phyloP scores from a whole-genome alignment of 2,797 vertebrate genomes.

The Etheostoma nigrum region DNA sequence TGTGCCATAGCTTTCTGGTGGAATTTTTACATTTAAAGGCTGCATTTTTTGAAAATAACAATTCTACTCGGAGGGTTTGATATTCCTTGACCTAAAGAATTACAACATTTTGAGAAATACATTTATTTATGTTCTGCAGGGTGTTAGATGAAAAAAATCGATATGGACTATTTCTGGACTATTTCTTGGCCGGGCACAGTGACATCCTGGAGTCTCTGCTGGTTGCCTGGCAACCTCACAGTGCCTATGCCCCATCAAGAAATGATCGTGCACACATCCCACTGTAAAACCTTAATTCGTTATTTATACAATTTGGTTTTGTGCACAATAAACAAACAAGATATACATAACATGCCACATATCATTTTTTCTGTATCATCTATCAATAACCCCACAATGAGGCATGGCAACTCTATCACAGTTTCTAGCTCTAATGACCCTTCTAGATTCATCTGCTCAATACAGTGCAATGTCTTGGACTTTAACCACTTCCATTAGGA shows the following conservation, averaged over 20 bases:
- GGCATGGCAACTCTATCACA: background rate
- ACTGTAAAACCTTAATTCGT: background rate
- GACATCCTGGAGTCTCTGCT: conserved; percentile 15
- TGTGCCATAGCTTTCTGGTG: background rate
- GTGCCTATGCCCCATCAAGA: background rate
- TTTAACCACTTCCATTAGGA: conserved; percentile 28
- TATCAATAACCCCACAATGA: conserved; percentile 21
- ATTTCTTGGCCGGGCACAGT: conserved; percentile 20
- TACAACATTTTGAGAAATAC: background rate
- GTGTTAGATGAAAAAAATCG: conserved; percentile 17
- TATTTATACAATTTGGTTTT: background rate
- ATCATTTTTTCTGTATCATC: conserved; percentile 2
- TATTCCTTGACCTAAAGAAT: background rate
- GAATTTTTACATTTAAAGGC: background rate
- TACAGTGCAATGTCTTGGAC: conserved; percentile 2
- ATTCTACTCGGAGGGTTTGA: background rate
- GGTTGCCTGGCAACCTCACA: conserved; percentile 48
- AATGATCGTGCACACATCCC: conserved; percentile 5
- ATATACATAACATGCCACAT: background rate
- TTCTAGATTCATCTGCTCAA: conserved; percentile 5
- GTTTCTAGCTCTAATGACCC: conserved; percentile 24
- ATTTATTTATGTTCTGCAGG: conserved; percentile 4
- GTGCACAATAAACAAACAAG: conserved; percentile 3
- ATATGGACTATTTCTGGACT: conserved; percentile 46
- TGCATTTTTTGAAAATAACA: conserved; percentile 8